A percentile compares a stretch with the other conserved stretches of the same genome.
Conservation (phyloP, 1,140 invertebrate genomes). For the Phenacoccus solenopsis region DNA sequence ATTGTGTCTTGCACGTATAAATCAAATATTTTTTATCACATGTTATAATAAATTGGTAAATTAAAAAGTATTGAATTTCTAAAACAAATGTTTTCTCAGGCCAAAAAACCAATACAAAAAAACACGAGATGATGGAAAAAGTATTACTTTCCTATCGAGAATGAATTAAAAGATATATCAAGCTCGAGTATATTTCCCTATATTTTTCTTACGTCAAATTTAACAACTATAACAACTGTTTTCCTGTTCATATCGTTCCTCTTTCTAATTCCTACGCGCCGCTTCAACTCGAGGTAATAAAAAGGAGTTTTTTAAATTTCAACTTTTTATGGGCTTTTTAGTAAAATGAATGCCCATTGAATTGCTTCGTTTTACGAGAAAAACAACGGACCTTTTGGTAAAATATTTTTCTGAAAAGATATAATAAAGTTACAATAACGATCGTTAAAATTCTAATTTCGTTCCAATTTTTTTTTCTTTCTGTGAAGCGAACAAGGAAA, state of each 20-base stretch:
- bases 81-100: too few relatives aligned
- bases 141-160: background rate
- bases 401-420: background rate
- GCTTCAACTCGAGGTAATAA: background rate
- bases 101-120: background rate
- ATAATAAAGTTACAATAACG: background rate
- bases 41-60: too few relatives aligned
- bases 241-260: background rate
- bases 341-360: background rate
- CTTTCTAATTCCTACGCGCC: background rate
- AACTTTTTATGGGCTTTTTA: background rate
- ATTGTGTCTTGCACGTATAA: too few relatives aligned
- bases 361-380: too few relatives aligned
- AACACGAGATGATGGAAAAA: too few relatives aligned
- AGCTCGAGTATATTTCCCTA: background rate
- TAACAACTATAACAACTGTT: background rate
- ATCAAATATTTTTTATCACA: too few relatives aligned
- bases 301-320: background rate
- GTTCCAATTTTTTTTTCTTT: background rate
- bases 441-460: background rate
- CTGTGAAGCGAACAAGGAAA: too few relatives aligned
- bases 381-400: background rate
- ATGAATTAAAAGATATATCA: background rate
- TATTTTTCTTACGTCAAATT: background rate
- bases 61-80: too few relatives aligned